phyloP scores from a whole-genome alignment of 2,797 vertebrate genomes.

The Chaenodraco wilsoni region DNA sequence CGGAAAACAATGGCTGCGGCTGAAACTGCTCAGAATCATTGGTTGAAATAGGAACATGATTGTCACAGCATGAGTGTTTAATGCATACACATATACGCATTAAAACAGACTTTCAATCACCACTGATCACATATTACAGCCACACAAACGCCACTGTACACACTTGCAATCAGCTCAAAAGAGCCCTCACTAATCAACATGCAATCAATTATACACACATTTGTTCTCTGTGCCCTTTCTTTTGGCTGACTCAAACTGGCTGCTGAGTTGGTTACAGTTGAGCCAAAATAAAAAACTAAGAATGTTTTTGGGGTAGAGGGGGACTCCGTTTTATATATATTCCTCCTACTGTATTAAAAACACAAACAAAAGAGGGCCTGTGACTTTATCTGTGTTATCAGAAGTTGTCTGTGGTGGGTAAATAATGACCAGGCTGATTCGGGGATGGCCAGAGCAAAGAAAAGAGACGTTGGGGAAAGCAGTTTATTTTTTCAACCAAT shows the following conservation, averaged over 20 bases:
- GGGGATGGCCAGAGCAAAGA: not conserved
- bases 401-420: not conserved
- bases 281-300: constrained; percentile 10
- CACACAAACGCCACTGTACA: constrained; percentile 15
- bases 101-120: constrained; percentile 27
- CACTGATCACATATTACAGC: constrained; percentile 25
- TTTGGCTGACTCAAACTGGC: constrained; percentile 21
- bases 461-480: not conserved
- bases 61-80: not conserved
- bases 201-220: constrained; percentile 55
- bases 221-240: constrained; percentile 23
- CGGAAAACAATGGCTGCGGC: not conserved
- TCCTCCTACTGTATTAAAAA: not conserved
- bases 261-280: constrained; percentile 15
- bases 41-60: constrained; percentile 7
- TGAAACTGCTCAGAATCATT: constrained; percentile 1
- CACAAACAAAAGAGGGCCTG: not conserved
- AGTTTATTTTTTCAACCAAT: constrained; percentile 26
- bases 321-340: not conserved
- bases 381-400: not conserved
- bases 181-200: constrained; percentile 52
- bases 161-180: constrained; percentile 47
- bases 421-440: constrained; percentile 14
- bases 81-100: constrained; percentile 3
- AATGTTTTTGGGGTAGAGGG: not conserved